A percentile compares a stretch with the other conserved stretches of the same genome.
Conservation (phyloP, 2,888 invertebrate species). For the Leptinotarsa juncta region DNA sequence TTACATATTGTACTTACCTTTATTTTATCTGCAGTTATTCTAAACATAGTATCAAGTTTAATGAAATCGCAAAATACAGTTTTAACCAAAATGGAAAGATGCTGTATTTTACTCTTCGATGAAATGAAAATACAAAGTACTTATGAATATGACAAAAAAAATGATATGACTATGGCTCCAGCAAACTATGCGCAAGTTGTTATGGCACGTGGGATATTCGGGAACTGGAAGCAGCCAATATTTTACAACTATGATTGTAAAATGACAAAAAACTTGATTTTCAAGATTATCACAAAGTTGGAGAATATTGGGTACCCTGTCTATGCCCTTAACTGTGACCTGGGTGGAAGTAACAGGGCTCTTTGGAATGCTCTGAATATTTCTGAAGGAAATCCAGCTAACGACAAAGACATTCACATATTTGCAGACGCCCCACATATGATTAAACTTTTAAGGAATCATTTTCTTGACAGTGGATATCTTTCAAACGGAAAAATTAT, state of each 20-base stretch:
- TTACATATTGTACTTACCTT: conserved; percentile 3
- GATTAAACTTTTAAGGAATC: conserved; percentile 43
- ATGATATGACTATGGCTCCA: conserved; percentile 38
- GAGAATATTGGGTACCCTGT: conserved; percentile 47
- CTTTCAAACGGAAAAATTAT: conserved; percentile 38
- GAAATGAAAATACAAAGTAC: conserved; percentile 46
- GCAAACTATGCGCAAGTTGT: conserved; percentile 36
- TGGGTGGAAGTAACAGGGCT: conserved; percentile 45
- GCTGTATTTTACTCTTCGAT: conserved; percentile 47
- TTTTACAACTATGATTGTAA: conserved; percentile 39
- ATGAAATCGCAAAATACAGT: conserved; percentile 29
- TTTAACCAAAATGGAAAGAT: conserved; percentile 30
- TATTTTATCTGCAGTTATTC: conserved; percentile 33
- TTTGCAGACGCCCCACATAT: conserved; percentile 46
- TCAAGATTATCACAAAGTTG: conserved; percentile 25
- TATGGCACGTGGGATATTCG: conserved; percentile 38
- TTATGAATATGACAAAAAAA: conserved; percentile 46
- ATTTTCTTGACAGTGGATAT: conserved; percentile 43
- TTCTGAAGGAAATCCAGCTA: conserved; percentile 35
- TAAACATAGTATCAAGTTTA: conserved; percentile 33
- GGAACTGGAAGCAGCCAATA: conserved; percentile 37
- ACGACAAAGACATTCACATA: conserved; percentile 33
- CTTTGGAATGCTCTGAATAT: conserved; percentile 37
- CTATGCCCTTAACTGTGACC: conserved; percentile 47
- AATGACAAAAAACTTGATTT: conserved; percentile 33